Evolutionary conservation across 2,113 vertebrate species (phyloP).

Genomic region (Dicrurus megarhynchus): DNA sequence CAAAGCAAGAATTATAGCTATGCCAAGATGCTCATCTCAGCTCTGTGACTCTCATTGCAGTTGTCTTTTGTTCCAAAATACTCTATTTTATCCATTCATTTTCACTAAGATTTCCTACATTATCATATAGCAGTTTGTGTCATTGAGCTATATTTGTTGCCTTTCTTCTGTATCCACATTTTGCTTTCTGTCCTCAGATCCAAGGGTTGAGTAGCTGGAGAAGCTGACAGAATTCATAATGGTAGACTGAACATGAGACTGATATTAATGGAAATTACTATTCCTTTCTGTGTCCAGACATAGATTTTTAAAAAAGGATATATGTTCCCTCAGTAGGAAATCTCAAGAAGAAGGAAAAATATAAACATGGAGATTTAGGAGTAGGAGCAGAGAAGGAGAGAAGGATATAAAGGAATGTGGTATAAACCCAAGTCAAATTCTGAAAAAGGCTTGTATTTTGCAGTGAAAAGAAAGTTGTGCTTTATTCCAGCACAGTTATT

Average conservation of each 20-base stretch:
- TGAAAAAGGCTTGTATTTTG: background rate
- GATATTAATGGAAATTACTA: background rate
- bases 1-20: background rate
- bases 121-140: background rate
- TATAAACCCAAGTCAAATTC: background rate
- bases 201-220: background rate
- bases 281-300: background rate
- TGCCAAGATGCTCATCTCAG: background rate
- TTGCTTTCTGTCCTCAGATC: background rate
- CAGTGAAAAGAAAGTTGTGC: background rate
- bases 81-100: background rate
- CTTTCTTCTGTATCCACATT: background rate
- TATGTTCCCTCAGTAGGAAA: background rate
- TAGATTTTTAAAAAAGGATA: background rate
- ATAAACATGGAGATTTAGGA: background rate
- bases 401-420: background rate
- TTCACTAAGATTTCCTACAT: background rate
- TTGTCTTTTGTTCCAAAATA: background rate
- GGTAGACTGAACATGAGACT: background rate
- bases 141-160: background rate
- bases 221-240: background rate
- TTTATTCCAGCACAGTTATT: background rate
- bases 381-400: background rate
- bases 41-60: background rate
- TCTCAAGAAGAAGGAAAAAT: background rate